Evolutionary conservation across 2,888 invertebrate genomes (phyloP).

Genomic region (Brachylomia viminalis): DNA sequence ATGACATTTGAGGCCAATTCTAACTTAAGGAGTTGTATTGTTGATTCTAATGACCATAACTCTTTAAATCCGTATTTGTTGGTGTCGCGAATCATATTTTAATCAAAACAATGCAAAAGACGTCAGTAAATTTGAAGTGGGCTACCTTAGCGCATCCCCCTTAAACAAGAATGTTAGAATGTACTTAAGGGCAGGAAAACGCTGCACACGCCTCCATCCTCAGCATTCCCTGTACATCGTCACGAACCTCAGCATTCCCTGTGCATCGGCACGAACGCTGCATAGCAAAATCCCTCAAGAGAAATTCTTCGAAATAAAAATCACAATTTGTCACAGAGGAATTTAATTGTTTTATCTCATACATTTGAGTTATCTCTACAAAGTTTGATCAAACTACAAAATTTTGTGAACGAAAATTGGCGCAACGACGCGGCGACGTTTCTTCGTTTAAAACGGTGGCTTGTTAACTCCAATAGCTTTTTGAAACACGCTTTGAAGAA

Average conservation of each 20-base stretch:
- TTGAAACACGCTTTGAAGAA: constrained; percentile 57
- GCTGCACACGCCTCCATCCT: background rate
- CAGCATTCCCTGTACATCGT: background rate
- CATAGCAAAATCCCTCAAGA: constrained; percentile 26
- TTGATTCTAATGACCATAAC: too few species aligned
- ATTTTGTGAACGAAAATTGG: constrained; percentile 47
- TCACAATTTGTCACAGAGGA: constrained; percentile 20
- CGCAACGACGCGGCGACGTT: constrained; percentile 42
- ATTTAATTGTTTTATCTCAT: constrained; percentile 40
- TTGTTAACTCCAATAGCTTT: constrained; percentile 59
- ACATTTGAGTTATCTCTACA: constrained; percentile 33
- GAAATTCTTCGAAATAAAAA: constrained; percentile 42
- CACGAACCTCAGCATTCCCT: constrained; percentile 2
- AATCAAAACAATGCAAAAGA: too few species aligned
- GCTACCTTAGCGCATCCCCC: too few species aligned
- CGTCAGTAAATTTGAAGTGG: too few species aligned
- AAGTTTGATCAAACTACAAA: constrained; percentile 57
- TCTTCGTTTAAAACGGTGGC: constrained; percentile 57
- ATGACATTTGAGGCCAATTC: too few species aligned
- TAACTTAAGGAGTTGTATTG: too few species aligned
- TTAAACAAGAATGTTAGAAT: constrained; percentile 25
- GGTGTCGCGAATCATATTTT: too few species aligned
- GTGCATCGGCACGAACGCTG: background rate
- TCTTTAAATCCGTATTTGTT: too few species aligned
- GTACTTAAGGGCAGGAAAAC: background rate